Conservation (phyloP, 35 echinoderm and acorn worm species). For the Hemicentrotus pulcherrimus region DNA sequence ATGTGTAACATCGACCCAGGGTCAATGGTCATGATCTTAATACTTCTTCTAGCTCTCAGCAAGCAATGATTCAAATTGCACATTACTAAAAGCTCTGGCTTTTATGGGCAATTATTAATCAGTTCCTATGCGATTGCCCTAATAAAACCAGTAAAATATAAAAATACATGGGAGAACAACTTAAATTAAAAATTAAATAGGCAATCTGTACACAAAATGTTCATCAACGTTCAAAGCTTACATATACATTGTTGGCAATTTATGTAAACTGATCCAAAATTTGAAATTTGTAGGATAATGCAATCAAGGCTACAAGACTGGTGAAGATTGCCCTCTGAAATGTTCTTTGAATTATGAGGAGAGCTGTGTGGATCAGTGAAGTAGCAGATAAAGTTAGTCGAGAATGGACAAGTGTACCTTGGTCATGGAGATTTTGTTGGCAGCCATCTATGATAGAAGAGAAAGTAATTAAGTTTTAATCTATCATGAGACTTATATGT, state of each 20-base stretch:
- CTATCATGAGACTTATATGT: too few species aligned
- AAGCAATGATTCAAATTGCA: too few species aligned
- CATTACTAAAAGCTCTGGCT: too few species aligned
- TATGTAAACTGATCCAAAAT: neutral
- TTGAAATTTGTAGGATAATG: neutral
- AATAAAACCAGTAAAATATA: too few species aligned
- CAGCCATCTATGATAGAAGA: neutral
- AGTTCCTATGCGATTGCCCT: too few species aligned
- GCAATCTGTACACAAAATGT: slow-evolving; percentile 12
- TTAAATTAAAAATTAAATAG: neutral
- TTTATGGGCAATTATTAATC: too few species aligned
- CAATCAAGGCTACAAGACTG: neutral
- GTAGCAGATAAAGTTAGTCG: neutral
- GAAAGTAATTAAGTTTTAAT: too few species aligned
- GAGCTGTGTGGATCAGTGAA: neutral
- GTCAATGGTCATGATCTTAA: too few species aligned
- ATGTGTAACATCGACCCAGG: too few species aligned
- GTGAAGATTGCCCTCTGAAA: neutral
- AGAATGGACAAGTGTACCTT: neutral
- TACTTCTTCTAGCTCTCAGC: too few species aligned
- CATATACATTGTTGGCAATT: neutral
- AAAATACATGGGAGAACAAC: too few species aligned
- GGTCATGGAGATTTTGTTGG: neutral
- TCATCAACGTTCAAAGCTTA: neutral
- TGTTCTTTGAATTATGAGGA: neutral